Evolutionary conservation across 2,888 invertebrate species (phyloP), one percentile per base, ranked within the genome.

Genomic region (Teinopalpus imperialis): DNA sequence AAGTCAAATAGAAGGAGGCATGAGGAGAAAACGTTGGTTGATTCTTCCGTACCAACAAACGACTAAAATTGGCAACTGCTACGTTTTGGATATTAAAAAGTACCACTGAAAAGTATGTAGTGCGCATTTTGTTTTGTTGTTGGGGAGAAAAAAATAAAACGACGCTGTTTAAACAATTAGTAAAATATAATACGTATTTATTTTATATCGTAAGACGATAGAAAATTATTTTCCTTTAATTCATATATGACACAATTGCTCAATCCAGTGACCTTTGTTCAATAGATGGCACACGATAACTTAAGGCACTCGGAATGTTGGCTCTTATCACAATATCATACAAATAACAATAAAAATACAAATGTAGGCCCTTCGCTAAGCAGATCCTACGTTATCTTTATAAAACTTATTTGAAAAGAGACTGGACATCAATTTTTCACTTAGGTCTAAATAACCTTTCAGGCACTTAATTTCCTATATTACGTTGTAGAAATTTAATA

Each of bases 261-360:
- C 35, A 43, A 46, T 42, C 29, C 48, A 34, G 49, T 49, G 53
- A 36, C 36, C 37, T 31, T 10, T 29, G 24, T 44, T 45, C 36
- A 35, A 47, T 31, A 54, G 66, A 65, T 65, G 66, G 64, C 66
- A 70, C 65, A 51, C 49, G 42, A 55, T 48, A 52, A 44, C 47
- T 54, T 59, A 61, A 65, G 63, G 62, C 61, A 66, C 61, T 59
- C 56, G 77, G 77, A 77, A 77, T 77, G 46, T 46, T 30, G 9
- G 29, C 45, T 18, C 18, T 35, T 41, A 46, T 41, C 46, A 46
- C 46, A 46, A 41, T 24, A 29, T 18, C 4, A 26, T 36, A 39
- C 4, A 34, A 35, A 39, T 9, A 43, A 21, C 9, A 16, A 32
- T 13, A 31, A 6, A 43, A 42, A 34, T 26, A 14, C 3, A 40